Conservation (phyloP, 2,113 vertebrate species). For the Nipponia nippon region DNA sequence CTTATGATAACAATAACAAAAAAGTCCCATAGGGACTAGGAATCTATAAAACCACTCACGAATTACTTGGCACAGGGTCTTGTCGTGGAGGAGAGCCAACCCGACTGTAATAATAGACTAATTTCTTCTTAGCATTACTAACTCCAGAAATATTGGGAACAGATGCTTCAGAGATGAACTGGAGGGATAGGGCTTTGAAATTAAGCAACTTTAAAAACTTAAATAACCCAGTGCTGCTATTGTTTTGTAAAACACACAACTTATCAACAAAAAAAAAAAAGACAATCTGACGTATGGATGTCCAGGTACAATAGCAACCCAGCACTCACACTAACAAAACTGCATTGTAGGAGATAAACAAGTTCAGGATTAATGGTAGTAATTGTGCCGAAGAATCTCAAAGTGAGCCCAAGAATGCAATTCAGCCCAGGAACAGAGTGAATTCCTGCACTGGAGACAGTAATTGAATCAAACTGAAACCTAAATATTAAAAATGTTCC, state of each 20-base stretch:
- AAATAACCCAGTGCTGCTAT: background rate
- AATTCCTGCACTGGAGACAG: background rate
- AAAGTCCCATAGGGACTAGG: background rate
- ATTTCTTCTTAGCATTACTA: background rate
- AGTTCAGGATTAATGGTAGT: background rate
- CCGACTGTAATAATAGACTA: background rate
- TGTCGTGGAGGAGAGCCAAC: constrained; percentile 18
- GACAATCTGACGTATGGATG: background rate
- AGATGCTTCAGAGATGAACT: background rate
- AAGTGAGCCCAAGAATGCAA: background rate
- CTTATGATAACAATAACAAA: background rate
- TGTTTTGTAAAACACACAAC: background rate
- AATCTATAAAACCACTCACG: background rate
- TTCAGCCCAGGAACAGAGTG: background rate
- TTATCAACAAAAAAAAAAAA: background rate
- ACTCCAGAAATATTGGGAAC: constrained; percentile 12
- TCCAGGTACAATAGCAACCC: background rate
- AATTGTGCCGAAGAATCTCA: background rate
- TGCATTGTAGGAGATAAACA: background rate
- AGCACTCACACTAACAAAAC: background rate
- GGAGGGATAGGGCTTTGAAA: background rate
- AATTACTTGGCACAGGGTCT: constrained; percentile 35
- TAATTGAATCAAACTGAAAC: background rate
- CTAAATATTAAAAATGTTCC: background rate
- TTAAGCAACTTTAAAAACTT: background rate